These are phyloP conservation scores for Stichodactyla helianthus DNA, from an alignment of 64 coral and sea anemone species.

Conservation along the genomic window DNA sequence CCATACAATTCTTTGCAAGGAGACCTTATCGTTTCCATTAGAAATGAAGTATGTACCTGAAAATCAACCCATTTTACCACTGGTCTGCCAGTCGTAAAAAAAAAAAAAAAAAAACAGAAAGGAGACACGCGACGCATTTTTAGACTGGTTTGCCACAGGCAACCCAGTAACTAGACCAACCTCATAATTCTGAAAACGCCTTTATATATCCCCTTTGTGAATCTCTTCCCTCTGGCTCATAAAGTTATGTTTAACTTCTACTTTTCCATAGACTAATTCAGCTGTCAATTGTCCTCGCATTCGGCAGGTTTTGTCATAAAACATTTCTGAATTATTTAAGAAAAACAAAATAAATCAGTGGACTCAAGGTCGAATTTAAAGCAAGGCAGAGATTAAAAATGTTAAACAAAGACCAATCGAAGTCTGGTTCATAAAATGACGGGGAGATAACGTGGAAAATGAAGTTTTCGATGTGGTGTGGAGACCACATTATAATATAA, in stretches of 20 bases:
- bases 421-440: not conserved
- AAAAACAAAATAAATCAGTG: not conserved
- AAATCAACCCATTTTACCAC: no score
- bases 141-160: no score
- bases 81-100: no score
- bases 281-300: not conserved
- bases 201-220: no score
- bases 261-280: not conserved
- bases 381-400: not conserved
- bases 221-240: not conserved
- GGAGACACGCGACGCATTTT: no score
- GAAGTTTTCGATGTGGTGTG: not conserved
- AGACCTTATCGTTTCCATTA: no score
- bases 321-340: not conserved
- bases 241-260: not conserved
- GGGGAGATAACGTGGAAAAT: not conserved
- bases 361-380: not conserved
- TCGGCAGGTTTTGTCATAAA: not conserved
- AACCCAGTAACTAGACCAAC: no score
- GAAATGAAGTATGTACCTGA: no score
- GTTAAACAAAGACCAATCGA: not conserved
- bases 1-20: no score
- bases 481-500: not conserved
- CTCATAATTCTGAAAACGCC: no score
- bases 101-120: no score